These are phyloP conservation scores for Macrophya annulata DNA, from an alignment of 2,888 invertebrate genomes.

Conservation along the genomic window DNA sequence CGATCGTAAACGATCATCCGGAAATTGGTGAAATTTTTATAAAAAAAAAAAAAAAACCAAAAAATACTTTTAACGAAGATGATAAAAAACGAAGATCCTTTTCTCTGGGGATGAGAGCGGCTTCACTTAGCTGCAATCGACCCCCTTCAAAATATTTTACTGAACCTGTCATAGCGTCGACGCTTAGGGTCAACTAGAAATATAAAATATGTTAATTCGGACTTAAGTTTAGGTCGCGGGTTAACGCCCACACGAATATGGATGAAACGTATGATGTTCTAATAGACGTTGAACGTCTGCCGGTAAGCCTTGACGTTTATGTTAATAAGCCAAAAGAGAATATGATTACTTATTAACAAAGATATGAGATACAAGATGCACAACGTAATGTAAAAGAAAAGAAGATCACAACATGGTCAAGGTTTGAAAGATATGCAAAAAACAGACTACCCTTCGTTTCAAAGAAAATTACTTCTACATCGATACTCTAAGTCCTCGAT, in stretches of 20 bases:
- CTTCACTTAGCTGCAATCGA: conserved; percentile 25
- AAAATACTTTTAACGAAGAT: background rate
- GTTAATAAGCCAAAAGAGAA: conserved; percentile 42
- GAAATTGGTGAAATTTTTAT: background rate
- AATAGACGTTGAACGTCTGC: conserved; percentile 32
- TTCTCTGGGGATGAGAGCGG: background rate
- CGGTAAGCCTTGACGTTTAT: conserved; percentile 17
- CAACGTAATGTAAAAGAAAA: background rate
- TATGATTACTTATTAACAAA: conserved; percentile 45
- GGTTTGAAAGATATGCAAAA: background rate
- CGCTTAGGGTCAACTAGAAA: conserved; percentile 39
- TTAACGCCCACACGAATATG: conserved; percentile 45
- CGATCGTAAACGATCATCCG: background rate
- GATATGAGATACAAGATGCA: background rate
- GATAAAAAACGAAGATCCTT: background rate
- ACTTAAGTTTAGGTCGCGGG: background rate
- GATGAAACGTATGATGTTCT: conserved; percentile 45
- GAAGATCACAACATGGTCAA: background rate
- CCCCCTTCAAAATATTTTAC: conserved; percentile 44
- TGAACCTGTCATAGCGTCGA: conserved; percentile 31
- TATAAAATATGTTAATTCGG: conserved; percentile 45
- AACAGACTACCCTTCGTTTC: background rate
- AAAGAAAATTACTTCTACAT: conserved; percentile 13
- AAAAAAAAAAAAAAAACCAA: background rate
- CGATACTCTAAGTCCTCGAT: background rate